These are phyloP conservation scores for Priocnemis perturbator DNA, from an alignment of 2,888 invertebrate genomes.

Conservation along the genomic window DNA sequence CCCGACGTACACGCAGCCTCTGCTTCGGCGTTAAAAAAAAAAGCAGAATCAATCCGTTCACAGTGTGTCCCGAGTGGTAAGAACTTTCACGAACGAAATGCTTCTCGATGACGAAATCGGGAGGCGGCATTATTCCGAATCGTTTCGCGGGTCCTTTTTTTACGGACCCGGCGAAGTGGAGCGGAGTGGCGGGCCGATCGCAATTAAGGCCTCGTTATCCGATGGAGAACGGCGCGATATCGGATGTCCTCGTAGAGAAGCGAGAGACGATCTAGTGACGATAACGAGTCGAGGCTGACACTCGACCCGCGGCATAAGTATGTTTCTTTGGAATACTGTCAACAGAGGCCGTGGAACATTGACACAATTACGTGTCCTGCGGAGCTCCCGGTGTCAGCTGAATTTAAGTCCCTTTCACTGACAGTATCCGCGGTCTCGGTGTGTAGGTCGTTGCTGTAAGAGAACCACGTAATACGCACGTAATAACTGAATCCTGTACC, in stretches of 20 bases:
- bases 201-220: neutral
- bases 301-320: neutral
- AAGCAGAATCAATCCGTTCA: too few species aligned
- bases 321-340: conserved; percentile 1
- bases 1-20: neutral
- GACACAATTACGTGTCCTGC: conserved; percentile 27
- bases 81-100: conserved; percentile 43
- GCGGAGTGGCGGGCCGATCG: neutral
- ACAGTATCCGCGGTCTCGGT: neutral
- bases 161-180: neutral
- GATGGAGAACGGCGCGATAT: neutral
- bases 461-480: conserved; percentile 19
- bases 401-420: conserved; percentile 46
- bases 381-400: conserved; percentile 19
- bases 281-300: conserved; percentile 1
- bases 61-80: conserved; percentile 11
- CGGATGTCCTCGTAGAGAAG: neutral
- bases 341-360: conserved; percentile 18
- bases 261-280: neutral
- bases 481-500: conserved; percentile 25
- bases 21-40: too few species aligned
- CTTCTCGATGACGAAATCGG: conserved; percentile 33
- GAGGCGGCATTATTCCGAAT: conserved; percentile 32
- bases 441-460: conserved; percentile 29
- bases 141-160: conserved; percentile 8